These are phyloP conservation scores for Balaeniceps rex DNA, from an alignment of 2,113 vertebrate genomes.

Conservation along the genomic window DNA sequence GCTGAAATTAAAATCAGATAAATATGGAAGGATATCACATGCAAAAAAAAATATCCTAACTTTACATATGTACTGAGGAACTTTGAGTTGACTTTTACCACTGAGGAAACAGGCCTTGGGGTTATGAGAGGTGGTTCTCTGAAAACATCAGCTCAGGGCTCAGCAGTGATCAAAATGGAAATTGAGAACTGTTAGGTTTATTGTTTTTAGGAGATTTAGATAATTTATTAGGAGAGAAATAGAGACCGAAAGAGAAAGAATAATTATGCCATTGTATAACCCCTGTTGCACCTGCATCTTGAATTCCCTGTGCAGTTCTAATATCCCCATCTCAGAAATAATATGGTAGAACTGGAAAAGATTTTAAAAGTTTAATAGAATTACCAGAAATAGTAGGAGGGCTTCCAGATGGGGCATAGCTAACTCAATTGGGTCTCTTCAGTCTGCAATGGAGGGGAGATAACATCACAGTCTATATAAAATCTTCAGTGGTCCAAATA, in stretches of 20 bases:
- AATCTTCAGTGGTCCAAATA: not conserved
- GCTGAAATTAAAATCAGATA: not conserved
- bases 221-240: not conserved
- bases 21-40: not conserved
- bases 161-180: not conserved
- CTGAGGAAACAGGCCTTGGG: not conserved
- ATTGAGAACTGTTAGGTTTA: not conserved
- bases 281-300: not conserved
- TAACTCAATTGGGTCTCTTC: not conserved
- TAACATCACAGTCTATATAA: not conserved
- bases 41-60: not conserved
- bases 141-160: not conserved
- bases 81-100: not conserved
- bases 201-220: too few relatives aligned
- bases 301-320: not conserved
- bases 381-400: not conserved
- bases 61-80: not conserved
- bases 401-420: not conserved
- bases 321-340: not conserved
- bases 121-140: not conserved
- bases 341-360: not conserved
- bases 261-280: not conserved
- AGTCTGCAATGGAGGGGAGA: not conserved
- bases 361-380: not conserved
- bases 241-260: not conserved